Percentiles rank a stretch among this genome's conserved stretches.
These are phyloP conservation scores for Echiichthys vipera DNA, from an alignment of 2,797 vertebrate species.

Conservation along the genomic window DNA sequence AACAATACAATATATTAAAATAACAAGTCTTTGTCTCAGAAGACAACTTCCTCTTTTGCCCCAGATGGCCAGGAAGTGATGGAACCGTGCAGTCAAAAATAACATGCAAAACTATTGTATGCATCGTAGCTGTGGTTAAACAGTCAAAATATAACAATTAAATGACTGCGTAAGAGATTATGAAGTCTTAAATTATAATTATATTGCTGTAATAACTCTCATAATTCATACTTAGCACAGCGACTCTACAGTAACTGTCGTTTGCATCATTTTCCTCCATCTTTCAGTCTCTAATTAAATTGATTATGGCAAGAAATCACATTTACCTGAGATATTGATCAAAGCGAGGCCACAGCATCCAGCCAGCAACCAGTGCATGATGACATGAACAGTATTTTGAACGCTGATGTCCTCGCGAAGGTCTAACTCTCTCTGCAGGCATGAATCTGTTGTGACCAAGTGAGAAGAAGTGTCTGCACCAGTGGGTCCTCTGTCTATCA, in stretches of 20 bases:
- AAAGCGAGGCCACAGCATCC: conserved; percentile 66
- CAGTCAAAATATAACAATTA: conserved; percentile 2
- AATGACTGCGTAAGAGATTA: background rate
- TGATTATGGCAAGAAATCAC: background rate
- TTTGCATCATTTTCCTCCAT: background rate
- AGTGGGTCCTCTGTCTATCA: conserved; percentile 16
- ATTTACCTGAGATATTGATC: conserved; percentile 78
- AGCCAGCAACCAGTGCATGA: conserved; percentile 73
- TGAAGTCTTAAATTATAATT: background rate
- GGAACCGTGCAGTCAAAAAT: conserved; percentile 66
- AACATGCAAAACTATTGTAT: conserved; percentile 74
- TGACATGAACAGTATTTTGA: conserved; percentile 20
- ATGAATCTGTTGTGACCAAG: background rate
- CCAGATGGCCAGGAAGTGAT: conserved; percentile 85
- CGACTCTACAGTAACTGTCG: background rate
- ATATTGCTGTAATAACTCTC: background rate
- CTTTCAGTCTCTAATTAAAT: background rate
- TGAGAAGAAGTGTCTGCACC: conserved; percentile 21
- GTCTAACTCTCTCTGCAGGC: conserved; percentile 12
- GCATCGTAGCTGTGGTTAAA: conserved; percentile 25
- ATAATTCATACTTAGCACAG: background rate
- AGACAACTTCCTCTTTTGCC: conserved; percentile 82
- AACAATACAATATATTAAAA: background rate
- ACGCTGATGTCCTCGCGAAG: background rate
- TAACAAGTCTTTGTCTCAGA: conserved; percentile 44